Conservation (phyloP, 2,888 invertebrate genomes). For the Synergus japonicus region DNA sequence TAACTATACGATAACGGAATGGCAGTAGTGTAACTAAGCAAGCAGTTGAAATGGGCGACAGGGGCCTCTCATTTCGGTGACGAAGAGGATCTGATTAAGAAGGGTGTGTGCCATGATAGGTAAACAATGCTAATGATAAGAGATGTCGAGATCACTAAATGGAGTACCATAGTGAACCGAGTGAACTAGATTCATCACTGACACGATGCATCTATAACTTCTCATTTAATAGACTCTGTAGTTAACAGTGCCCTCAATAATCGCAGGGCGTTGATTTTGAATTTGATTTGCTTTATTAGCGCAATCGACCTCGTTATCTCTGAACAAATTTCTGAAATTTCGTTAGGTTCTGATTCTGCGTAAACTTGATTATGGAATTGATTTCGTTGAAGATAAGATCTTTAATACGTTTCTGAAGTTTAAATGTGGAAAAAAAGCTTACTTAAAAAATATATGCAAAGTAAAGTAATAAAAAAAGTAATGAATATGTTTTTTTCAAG, state of each 20-base stretch:
- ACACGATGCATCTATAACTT: slow-evolving; percentile 11
- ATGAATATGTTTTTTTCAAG: neutral
- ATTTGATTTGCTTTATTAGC: slow-evolving; percentile 51
- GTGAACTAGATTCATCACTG: slow-evolving; percentile 47
- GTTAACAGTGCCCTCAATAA: slow-evolving; percentile 40
- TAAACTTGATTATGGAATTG: neutral
- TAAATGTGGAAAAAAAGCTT: too few species aligned
- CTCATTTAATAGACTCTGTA: slow-evolving; percentile 9
- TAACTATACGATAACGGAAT: slow-evolving; percentile 28
- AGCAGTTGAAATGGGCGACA: slow-evolving; percentile 41
- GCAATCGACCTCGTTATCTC: slow-evolving; percentile 11
- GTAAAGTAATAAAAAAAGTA: too few species aligned
- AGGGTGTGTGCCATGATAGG: slow-evolving; percentile 45
- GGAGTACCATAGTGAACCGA: neutral
- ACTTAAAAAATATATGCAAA: too few species aligned
- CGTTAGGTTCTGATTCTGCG: neutral
- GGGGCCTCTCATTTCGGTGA: slow-evolving; percentile 52
- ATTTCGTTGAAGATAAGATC: neutral
- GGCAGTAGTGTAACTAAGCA: slow-evolving; percentile 35
- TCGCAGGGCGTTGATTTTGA: slow-evolving; percentile 44
- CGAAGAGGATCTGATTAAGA: slow-evolving; percentile 61
- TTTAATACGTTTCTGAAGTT: neutral
- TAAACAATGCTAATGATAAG: slow-evolving; percentile 63
- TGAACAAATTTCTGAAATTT: slow-evolving; percentile 23
- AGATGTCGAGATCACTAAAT: slow-evolving; percentile 44